Conservation (phyloP, 2,113 vertebrate genomes). For the Garra rufa region DNA sequence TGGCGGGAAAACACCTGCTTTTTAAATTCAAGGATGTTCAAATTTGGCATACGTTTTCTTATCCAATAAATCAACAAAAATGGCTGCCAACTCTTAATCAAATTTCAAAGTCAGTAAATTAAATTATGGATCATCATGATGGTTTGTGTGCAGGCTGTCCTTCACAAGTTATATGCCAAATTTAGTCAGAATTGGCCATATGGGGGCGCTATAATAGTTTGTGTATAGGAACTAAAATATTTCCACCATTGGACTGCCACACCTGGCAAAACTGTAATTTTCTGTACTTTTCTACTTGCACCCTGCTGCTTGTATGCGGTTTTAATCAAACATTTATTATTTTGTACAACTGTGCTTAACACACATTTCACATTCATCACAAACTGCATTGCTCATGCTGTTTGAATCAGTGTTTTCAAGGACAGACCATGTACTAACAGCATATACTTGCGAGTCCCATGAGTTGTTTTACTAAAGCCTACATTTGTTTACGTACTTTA, state of each 20-base stretch:
- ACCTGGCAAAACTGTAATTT: neutral
- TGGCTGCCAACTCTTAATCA: neutral
- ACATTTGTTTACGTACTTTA: neutral
- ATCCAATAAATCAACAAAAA: neutral
- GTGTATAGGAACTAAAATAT: neutral
- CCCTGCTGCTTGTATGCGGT: neutral
- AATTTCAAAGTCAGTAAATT: neutral
- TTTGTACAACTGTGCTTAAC: neutral
- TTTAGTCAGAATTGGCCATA: neutral
- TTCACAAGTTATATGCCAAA: neutral
- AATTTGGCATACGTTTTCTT: too few species aligned
- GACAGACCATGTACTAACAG: neutral
- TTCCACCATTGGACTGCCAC: neutral
- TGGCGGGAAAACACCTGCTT: too few species aligned
- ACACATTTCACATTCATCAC: neutral
- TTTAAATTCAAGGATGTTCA: too few species aligned
- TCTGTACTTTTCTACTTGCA: neutral
- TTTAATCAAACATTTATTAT: neutral
- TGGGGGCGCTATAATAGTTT: neutral
- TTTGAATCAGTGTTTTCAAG: slow-evolving; percentile 15
- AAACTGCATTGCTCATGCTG: neutral
- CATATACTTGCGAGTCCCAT: neutral
- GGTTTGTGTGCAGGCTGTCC: neutral
- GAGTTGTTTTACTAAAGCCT: neutral
- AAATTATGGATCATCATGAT: neutral